phyloP scores from a whole-genome alignment of 1,140 invertebrate species.

The Sycophaga agraensis region DNA sequence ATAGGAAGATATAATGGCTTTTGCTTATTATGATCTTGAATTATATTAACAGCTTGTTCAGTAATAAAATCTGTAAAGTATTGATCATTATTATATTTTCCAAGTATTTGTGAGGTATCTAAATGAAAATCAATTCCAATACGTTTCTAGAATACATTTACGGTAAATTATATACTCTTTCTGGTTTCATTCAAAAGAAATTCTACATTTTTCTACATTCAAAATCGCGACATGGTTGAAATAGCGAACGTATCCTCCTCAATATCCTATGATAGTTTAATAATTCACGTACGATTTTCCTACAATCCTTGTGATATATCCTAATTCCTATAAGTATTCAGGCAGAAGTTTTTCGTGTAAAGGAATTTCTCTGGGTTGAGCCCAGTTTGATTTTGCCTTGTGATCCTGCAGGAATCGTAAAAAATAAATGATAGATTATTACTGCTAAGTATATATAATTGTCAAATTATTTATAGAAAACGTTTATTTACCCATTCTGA shows the following conservation, averaged over 20 bases:
- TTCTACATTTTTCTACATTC: background rate
- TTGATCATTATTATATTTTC: background rate
- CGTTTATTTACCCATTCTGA: conserved; percentile 59
- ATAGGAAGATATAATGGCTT: conserved; percentile 64
- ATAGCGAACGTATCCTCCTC: conserved; percentile 54
- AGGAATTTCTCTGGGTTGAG: conserved; percentile 56
- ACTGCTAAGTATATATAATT: no score
- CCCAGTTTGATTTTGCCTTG: conserved; percentile 30
- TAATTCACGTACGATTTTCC: conserved; percentile 63
- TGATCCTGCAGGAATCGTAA: no score
- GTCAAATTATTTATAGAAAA: no score
- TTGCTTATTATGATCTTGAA: conserved; percentile 54
- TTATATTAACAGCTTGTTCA: conserved; percentile 58
- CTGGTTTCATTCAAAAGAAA: no score
- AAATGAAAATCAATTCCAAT: conserved; percentile 5
- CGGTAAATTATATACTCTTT: no score
- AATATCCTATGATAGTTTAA: conserved; percentile 55
- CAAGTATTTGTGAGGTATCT: background rate
- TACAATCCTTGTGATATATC: conserved; percentile 59
- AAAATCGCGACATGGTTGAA: conserved; percentile 45
- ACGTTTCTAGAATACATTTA: conserved; percentile 13
- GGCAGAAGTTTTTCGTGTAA: conserved; percentile 55
- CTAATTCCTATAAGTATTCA: conserved; percentile 57
- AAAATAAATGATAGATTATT: no score
- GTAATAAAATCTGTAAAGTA: conserved; percentile 65